A percentile compares a stretch with the other conserved stretches of the same genome.
Evolutionary conservation across 2,113 vertebrate species (phyloP).

Genomic region (Zosterops pallidus): DNA sequence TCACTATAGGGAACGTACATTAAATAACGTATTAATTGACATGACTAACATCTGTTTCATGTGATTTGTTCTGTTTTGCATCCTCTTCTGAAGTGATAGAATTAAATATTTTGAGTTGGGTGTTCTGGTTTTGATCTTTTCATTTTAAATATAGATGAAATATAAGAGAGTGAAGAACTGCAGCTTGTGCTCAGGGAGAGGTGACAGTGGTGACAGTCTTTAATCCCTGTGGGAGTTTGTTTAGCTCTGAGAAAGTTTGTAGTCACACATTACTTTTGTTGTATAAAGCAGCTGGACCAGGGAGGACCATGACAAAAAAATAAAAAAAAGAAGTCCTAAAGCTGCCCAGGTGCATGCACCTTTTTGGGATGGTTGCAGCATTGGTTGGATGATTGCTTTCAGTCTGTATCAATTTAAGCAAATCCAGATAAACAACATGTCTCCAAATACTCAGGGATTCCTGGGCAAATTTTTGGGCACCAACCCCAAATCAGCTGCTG

Average conservation of each 20-base stretch:
- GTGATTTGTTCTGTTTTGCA: background rate
- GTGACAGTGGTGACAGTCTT: background rate
- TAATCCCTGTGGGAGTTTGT: background rate
- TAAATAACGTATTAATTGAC: background rate
- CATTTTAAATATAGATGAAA: background rate
- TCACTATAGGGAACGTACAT: background rate
- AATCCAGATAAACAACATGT: background rate
- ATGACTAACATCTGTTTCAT: background rate
- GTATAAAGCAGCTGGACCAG: background rate
- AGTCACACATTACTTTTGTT: background rate
- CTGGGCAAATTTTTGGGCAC: background rate
- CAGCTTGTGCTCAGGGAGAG: background rate
- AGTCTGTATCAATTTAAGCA: background rate
- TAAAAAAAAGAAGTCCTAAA: background rate
- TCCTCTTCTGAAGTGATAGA: background rate
- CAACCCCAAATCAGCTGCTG: background rate
- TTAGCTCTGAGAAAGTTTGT: background rate
- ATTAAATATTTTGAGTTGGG: background rate
- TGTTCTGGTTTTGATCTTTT: background rate
- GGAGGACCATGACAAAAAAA: background rate
- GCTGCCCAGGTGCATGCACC: background rate
- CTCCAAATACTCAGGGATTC: background rate
- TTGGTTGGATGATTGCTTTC: background rate
- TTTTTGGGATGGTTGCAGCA: background rate
- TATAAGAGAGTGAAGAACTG: background rate